Evolutionary conservation across 2,888 invertebrate species (phyloP).

Genomic region (Agonum fuliginosum): DNA sequence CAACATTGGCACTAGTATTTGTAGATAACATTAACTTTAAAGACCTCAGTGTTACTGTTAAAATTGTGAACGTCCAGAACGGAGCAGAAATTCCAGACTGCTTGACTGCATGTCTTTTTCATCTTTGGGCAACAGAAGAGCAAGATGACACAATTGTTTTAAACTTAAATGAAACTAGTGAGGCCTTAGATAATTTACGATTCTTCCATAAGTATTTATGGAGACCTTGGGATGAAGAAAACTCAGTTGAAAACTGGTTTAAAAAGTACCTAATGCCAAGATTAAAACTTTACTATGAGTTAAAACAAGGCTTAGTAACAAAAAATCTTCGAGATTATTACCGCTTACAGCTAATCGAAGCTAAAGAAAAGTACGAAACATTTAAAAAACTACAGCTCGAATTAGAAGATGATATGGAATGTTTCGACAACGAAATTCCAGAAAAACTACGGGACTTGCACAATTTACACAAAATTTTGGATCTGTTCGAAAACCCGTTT

Average conservation of each 20-base stretch:
- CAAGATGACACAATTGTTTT: slow-evolving; percentile 76
- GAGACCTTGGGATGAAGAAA: slow-evolving; percentile 84
- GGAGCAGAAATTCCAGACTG: slow-evolving; percentile 72
- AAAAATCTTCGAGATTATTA: slow-evolving; percentile 74
- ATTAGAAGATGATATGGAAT: slow-evolving; percentile 70
- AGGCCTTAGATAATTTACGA: slow-evolving; percentile 79
- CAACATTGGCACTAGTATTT: slow-evolving; percentile 78
- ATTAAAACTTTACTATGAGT: slow-evolving; percentile 76
- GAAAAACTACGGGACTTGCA: slow-evolving; percentile 76
- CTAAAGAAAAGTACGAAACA: slow-evolving; percentile 72
- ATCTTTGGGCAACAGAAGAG: slow-evolving; percentile 80
- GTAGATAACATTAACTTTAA: slow-evolving; percentile 77
- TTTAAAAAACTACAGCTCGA: slow-evolving; percentile 69
- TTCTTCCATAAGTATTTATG: slow-evolving; percentile 81
- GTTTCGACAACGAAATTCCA: slow-evolving; percentile 67
- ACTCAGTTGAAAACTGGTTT: slow-evolving; percentile 79
- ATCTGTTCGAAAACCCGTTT: slow-evolving; percentile 77
- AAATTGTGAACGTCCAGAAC: slow-evolving; percentile 73
- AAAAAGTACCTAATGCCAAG: slow-evolving; percentile 75
- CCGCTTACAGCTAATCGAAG: slow-evolving; percentile 74
- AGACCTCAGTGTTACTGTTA: slow-evolving; percentile 76
- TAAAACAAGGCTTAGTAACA: slow-evolving; percentile 75
- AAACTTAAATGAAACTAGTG: slow-evolving; percentile 78
- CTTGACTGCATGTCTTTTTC: slow-evolving; percentile 77
- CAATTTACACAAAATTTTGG: slow-evolving; percentile 77